A percentile compares a stretch with the other conserved stretches of the same genome.
These are phyloP conservation scores for Metacarcinus magister DNA, from an alignment of 2,888 invertebrate genomes.

Conservation along the genomic window DNA sequence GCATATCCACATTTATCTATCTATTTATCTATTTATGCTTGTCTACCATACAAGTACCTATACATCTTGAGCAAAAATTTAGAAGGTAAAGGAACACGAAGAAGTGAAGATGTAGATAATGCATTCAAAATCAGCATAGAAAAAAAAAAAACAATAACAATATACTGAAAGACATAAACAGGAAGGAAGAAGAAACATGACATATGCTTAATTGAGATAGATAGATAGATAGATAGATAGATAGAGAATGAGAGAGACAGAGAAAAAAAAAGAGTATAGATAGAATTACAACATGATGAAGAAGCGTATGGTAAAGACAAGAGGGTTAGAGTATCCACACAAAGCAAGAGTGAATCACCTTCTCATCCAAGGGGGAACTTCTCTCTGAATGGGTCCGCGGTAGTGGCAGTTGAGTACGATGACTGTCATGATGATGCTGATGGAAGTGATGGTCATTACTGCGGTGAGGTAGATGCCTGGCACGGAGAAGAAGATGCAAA, in stretches of 20 bases:
- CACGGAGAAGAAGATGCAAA: conserved; percentile 55
- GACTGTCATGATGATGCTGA: conserved; percentile 87
- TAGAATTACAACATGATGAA: background rate
- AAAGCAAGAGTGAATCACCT: conserved; percentile 78
- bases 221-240: background rate
- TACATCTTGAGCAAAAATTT: too few relatives aligned
- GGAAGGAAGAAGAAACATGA: too few relatives aligned
- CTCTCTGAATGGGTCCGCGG: conserved; percentile 86
- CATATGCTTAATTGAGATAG: too few relatives aligned
- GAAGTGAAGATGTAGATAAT: too few relatives aligned
- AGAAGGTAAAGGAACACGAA: too few relatives aligned
- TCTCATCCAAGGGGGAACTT: conserved; percentile 86
- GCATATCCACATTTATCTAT: too few relatives aligned
- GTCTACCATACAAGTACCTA: too few relatives aligned
- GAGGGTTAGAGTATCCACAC: background rate
- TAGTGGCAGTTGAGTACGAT: conserved; percentile 87
- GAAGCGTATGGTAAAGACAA: background rate
- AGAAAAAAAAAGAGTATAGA: background rate
- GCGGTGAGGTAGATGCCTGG: conserved; percentile 87
- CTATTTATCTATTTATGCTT: background rate
- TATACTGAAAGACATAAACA: too few relatives aligned
- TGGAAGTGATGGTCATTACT: conserved; percentile 87
- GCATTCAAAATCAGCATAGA: too few relatives aligned
- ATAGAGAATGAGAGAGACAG: background rate
- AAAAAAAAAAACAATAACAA: background rate